Conservation (phyloP, 2,888 invertebrate species). For the Ernsta delagoae region DNA sequence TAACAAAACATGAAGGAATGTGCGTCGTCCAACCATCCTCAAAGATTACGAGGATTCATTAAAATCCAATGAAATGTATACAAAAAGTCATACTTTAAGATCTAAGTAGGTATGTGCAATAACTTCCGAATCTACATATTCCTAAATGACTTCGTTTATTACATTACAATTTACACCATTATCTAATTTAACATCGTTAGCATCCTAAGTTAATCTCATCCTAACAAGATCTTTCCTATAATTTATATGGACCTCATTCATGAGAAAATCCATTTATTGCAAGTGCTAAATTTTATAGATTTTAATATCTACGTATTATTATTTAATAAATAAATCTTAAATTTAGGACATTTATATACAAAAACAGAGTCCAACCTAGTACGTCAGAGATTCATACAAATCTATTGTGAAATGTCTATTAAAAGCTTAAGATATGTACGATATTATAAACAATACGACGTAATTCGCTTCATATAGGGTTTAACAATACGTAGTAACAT, state of each 20-base stretch:
- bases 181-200: constrained; percentile 55
- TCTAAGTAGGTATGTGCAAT: constrained; percentile 54
- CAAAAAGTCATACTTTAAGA: constrained; percentile 45
- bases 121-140: constrained; percentile 52
- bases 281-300: constrained; percentile 35
- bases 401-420: constrained; percentile 55
- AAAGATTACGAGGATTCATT: constrained; percentile 12
- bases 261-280: constrained; percentile 51
- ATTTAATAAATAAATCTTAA: constrained; percentile 66
- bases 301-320: constrained; percentile 57
- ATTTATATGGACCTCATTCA: constrained; percentile 62
- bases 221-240: constrained; percentile 43
- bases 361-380: constrained; percentile 57
- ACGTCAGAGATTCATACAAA: constrained; percentile 73
- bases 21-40: constrained; percentile 55
- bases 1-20: constrained; percentile 65
- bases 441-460: constrained; percentile 29
- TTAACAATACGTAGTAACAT: constrained; percentile 23
- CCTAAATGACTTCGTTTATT: constrained; percentile 61
- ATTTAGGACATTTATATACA: constrained; percentile 65
- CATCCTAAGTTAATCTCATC: constrained; percentile 57
- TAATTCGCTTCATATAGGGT: constrained; percentile 18
- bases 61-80: constrained; percentile 48
- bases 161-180: constrained; percentile 52
- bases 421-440: constrained; percentile 47